Percentiles rank a stretch among this genome's conserved stretches.
Evolutionary conservation across 2,797 vertebrate species (phyloP).

Genomic region (Rallus crepitans): DNA sequence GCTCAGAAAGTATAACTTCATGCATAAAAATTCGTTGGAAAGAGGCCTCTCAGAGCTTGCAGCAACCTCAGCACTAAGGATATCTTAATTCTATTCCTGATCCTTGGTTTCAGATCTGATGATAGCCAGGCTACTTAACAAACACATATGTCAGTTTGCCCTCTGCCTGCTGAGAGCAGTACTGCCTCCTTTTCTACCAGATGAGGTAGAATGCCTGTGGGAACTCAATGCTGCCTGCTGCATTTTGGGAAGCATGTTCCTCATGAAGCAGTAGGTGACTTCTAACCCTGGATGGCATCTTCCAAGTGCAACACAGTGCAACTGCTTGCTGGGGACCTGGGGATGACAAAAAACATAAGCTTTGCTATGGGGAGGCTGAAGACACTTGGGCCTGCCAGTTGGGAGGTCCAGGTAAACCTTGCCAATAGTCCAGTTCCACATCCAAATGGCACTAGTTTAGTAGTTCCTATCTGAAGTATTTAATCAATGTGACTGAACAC

Average conservation of each 20-base stretch:
- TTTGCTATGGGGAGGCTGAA: neutral
- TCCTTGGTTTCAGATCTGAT: neutral
- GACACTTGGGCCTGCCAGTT: neutral
- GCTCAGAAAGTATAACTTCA: neutral
- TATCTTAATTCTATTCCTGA: neutral
- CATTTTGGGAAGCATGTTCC: rapidly evolving
- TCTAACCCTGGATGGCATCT: neutral
- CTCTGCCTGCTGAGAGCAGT: neutral
- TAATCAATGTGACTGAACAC: neutral
- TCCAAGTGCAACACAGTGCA: rapidly evolving
- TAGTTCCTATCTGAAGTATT: neutral
- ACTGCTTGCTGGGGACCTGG: neutral
- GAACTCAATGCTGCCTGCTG: neutral
- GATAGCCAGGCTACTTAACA: neutral
- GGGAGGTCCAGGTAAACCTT: neutral
- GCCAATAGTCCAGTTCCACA: neutral
- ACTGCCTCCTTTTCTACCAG: neutral
- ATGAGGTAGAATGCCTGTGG: neutral
- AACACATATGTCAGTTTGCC: neutral
- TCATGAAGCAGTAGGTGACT: neutral
- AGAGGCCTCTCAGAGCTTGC: neutral
- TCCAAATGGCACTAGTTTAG: neutral
- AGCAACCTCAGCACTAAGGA: neutral
- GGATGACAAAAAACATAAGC: neutral
- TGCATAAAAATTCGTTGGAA: neutral